Conservation (phyloP, 2,797 vertebrate species). For the Masticophis lateralis region DNA sequence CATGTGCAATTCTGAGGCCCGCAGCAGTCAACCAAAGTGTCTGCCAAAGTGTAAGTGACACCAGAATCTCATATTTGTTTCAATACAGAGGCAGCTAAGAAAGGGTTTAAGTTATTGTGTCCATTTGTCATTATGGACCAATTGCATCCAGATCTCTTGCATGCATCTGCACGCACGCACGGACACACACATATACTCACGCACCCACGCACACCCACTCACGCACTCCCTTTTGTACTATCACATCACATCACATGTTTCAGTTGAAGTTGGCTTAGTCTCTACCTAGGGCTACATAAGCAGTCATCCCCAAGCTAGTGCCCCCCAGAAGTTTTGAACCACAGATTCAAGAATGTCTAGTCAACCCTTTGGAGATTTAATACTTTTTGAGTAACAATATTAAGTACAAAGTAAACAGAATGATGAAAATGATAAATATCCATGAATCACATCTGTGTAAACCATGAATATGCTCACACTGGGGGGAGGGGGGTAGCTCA, state of each 20-base stretch:
- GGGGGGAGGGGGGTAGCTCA: neutral
- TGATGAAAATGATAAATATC: neutral
- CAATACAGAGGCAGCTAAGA: neutral
- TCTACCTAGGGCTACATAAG: neutral
- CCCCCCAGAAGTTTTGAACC: neutral
- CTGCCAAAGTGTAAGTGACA: conserved; percentile 12
- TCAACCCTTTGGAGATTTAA: neutral
- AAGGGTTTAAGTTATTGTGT: neutral
- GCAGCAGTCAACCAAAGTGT: neutral
- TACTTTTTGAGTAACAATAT: neutral
- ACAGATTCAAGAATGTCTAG: neutral
- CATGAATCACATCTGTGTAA: neutral
- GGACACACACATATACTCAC: too few species aligned
- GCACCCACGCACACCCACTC: too few species aligned
- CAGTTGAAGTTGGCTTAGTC: neutral
- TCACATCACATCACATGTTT: neutral
- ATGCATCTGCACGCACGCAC: neutral
- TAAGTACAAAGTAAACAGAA: neutral
- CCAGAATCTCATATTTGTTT: neutral
- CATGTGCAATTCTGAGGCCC: neutral
- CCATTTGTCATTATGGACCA: neutral
- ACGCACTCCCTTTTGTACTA: neutral
- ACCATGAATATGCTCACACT: neutral
- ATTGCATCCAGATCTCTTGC: neutral
- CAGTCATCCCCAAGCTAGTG: neutral